Base-by-base conservation (phyloP, 2,888 invertebrate species). In the Lasioglossum lativentre region DNA sequence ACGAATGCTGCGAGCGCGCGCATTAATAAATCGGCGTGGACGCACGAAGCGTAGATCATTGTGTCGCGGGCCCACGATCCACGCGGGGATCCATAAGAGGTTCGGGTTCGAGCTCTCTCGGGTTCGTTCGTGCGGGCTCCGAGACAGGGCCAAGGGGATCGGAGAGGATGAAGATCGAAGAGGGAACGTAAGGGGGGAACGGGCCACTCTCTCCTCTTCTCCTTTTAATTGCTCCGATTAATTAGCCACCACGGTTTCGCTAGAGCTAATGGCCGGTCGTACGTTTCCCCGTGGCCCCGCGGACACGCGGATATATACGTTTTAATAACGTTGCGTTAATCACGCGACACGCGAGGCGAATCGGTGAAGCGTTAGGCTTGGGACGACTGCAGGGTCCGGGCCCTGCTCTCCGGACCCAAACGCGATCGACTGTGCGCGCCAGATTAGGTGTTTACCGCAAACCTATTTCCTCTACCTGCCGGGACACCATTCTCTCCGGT, bases 161-260 rank as follows among this genome's bases (percentile, higher is more conserved):
- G 63, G 59, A 45, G 47, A 52, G 70, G 47, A 73, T 68, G 80
- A 80, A 86, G 77, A 80, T 75, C 66, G 75, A 56, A 83, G 77
- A n/a, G 82, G 71, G 81, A 72, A 77, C 71, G 42, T 63, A 52
- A 68, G 78, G 78, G 52, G 78, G 34, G 71, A 63, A 80, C 40
- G 68, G 38, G 40, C 68, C 68, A 12, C 68, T 68, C 59, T 68
- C 75, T 79, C 82, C 84, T 88, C 91, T 86, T 90, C 85, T 90
- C 90, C 89, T 88, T 91, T 92, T 94, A 94, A 94, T 94, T 93
- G 94, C 93, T 92, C 94, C 93, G 94, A 94, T 94, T 93, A 94
- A 94, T 94, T 93, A 94, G 93, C 92, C 92, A 92, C 91, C 90
- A 92, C 92, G 91, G 89, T 92, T 93, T 92, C 85, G 92, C 93